Evolutionary conservation across 2,888 invertebrate genomes (phyloP), one percentile per base, ranked within the genome.

Genomic region (Troides helena): DNA sequence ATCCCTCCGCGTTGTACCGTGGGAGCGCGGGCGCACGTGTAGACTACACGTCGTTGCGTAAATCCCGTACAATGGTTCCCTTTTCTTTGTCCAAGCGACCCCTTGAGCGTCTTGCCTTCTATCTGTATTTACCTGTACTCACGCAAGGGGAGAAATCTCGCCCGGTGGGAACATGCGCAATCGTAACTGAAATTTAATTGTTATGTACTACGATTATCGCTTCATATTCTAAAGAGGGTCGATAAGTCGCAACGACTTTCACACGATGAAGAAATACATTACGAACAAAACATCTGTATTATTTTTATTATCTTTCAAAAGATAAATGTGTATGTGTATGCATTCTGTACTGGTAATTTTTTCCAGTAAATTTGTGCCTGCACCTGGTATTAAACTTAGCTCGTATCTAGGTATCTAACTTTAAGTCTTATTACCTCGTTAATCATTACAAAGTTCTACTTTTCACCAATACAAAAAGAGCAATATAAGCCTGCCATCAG

Each of bases 11-110:
- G 71, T 74, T 73, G 71, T 74, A 84, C 89, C 92, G 92, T 92
- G 92, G 87, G 92, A 92, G 80, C 87, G 82, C 76, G 65, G 25
- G 83, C 87, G 87, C 91, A 90, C 90, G 90, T 90, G 90, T 84
- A 73, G 82, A 69, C 23, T 69, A 43, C 64, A 69, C 65, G 63
- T 85, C 81, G 87, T 90, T 90, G 88, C 90, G 90, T 78, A 88
- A 85, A 80, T 17, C 87, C 87, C 88, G 86, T 76, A 92, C 91
- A 91, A 92, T 86, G 75, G 83, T 74, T 79, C 84, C 86, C 86
- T 84, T 78, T 90, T 88, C 88, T 90, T 89, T 89, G 80, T 84
- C 74, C 79, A 81, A 78, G 80, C 84, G 85, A 85, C 91, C 92
- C 91, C 86, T 87, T 84, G 80, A 82, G 79, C 89, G 87, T 89